Evolutionary conservation across 64 coral and sea anemone genomes (phyloP).

Genomic region (Catalaphyllia jardinei): DNA sequence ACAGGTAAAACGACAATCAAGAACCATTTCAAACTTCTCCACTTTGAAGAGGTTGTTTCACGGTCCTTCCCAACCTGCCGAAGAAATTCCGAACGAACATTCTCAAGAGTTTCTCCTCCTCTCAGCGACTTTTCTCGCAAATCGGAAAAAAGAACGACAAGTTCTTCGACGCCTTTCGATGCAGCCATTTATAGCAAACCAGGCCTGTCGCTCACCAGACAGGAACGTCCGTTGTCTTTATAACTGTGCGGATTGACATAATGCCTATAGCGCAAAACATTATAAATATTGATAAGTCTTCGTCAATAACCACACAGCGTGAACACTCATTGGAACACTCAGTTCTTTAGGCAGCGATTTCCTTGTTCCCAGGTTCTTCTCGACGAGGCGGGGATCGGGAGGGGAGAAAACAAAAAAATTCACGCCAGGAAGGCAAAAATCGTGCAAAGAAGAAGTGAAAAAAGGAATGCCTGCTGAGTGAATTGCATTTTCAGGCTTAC

Average conservation of each 20-base stretch:
- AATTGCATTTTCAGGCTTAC: too few species aligned
- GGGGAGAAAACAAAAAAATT: too few species aligned
- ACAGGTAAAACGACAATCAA: constrained; percentile 73
- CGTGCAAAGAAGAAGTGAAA: too few species aligned
- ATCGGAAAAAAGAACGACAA: constrained; percentile 51
- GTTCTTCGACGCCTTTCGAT: constrained; percentile 35
- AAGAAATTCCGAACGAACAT: constrained; percentile 28
- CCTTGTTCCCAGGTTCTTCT: too few species aligned
- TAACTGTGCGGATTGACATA: background rate
- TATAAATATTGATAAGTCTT: background rate
- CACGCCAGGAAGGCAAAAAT: too few species aligned
- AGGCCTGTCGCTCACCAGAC: too few species aligned
- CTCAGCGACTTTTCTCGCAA: constrained; percentile 49
- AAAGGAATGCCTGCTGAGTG: too few species aligned
- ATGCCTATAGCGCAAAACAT: background rate
- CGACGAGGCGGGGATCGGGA: too few species aligned
- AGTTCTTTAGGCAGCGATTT: too few species aligned
- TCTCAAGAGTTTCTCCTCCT: constrained; percentile 19
- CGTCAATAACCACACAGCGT: background rate
- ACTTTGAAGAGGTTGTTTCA: constrained; percentile 17
- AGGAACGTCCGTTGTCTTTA: background rate
- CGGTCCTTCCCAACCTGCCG: constrained; percentile 25
- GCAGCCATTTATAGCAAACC: constrained; percentile 2
- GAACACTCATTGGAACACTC: background rate
- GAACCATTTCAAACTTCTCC: constrained; percentile 8